Evolutionary conservation across 2,797 vertebrate genomes (phyloP).

Genomic region (Anguilla anguilla): DNA sequence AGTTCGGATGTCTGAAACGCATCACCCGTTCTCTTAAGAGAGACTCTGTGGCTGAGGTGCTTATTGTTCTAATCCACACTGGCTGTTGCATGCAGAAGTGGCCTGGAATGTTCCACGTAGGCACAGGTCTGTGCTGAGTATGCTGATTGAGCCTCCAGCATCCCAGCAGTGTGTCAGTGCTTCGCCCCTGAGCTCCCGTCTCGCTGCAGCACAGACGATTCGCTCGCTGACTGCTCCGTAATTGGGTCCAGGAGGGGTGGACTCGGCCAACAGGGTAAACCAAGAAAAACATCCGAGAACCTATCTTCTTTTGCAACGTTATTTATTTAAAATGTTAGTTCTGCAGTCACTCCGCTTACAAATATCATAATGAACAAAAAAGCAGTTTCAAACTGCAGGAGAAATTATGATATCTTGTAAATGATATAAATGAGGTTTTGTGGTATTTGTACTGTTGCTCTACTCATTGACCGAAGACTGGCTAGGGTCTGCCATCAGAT

Average conservation of each 20-base stretch:
- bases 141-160: neutral
- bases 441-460: neutral
- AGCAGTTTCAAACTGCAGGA: constrained; percentile 70
- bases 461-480: neutral
- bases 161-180: neutral
- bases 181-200: neutral
- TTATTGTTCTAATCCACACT: neutral
- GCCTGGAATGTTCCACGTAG: neutral
- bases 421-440: constrained; percentile 16
- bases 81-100: neutral
- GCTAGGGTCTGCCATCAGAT: neutral
- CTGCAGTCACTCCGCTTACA: constrained; percentile 36
- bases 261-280: no score
- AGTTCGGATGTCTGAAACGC: constrained; percentile 44
- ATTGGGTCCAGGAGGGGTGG: neutral
- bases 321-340: constrained; percentile 47
- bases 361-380: constrained; percentile 41
- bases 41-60: neutral
- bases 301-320: neutral
- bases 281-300: neutral
- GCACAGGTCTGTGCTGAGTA: neutral
- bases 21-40: constrained; percentile 23
- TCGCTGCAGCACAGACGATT: neutral
- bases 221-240: neutral
- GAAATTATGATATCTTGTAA: constrained; percentile 27